phyloP scores from a whole-genome alignment of 1,140 invertebrate genomes.

The Nephotettix cincticeps region DNA sequence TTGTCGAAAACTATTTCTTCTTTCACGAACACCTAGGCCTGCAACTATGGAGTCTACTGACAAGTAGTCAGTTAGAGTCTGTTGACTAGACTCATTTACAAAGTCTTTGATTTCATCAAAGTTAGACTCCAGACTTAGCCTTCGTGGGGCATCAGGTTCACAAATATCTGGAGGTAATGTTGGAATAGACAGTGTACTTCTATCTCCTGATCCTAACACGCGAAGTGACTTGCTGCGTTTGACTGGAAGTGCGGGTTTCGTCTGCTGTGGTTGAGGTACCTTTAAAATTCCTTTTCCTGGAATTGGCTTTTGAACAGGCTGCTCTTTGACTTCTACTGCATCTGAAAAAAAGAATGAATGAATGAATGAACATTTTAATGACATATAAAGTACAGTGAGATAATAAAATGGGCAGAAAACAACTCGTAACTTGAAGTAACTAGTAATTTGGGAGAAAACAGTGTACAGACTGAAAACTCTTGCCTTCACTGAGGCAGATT shows the following conservation, averaged over 20 bases:
- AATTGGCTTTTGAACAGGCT: constrained; percentile 27
- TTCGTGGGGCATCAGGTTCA: constrained; percentile 17
- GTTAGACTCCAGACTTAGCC: constrained; percentile 36
- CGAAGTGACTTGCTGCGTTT: constrained; percentile 50
- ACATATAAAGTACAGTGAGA: too few relatives aligned
- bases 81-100: constrained; percentile 1
- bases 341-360: background rate
- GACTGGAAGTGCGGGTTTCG: constrained; percentile 30
- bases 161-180: background rate
- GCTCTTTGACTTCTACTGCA: background rate
- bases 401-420: too few relatives aligned
- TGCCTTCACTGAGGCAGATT: too few relatives aligned
- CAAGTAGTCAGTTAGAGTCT: background rate
- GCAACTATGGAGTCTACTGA: constrained; percentile 39
- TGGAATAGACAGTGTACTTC: constrained; percentile 30
- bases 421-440: too few relatives aligned
- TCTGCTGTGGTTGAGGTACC: constrained; percentile 33
- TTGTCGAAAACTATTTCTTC: constrained; percentile 50
- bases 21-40: constrained; percentile 45
- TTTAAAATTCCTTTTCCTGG: constrained; percentile 32
- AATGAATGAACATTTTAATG: too few relatives aligned
- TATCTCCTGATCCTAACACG: constrained; percentile 37
- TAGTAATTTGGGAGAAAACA: too few relatives aligned
- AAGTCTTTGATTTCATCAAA: constrained; percentile 30
- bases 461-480: too few relatives aligned